Evolutionary conservation across 2,113 vertebrate species (phyloP).

Genomic region (Rattus rattus): DNA sequence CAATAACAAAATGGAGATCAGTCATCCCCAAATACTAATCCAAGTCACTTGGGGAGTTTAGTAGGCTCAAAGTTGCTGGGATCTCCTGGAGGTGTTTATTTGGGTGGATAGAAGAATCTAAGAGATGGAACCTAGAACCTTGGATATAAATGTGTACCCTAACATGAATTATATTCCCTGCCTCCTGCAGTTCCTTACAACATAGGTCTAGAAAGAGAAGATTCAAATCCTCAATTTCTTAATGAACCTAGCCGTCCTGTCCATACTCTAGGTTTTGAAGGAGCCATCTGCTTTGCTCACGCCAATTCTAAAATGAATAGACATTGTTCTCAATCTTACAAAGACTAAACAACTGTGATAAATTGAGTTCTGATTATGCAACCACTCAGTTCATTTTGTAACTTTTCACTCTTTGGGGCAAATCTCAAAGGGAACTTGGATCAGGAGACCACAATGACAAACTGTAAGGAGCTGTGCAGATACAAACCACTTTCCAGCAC

Average conservation of each 20-base stretch:
- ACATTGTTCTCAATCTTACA: background rate
- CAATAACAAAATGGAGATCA: background rate
- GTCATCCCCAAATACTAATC: background rate
- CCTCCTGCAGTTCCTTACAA: background rate
- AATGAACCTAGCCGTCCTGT: background rate
- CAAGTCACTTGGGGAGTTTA: background rate
- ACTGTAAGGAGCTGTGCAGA: background rate
- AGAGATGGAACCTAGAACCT: background rate
- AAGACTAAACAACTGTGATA: background rate
- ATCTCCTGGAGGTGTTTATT: background rate
- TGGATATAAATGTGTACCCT: background rate
- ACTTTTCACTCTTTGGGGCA: constrained; percentile 29
- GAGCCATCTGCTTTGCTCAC: background rate
- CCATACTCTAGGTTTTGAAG: background rate
- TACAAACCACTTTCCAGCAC: background rate
- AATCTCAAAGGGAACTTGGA: background rate
- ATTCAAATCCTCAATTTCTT: background rate
- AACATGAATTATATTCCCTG: background rate
- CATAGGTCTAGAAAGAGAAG: background rate
- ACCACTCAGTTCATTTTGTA: background rate
- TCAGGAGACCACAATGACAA: background rate
- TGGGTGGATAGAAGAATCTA: background rate
- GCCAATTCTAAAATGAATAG: constrained; percentile 24
- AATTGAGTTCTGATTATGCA: background rate
- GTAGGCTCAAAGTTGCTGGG: background rate